Base-by-base conservation (phyloP, 1,140 invertebrate species). In the Drosophila dunni region DNA sequence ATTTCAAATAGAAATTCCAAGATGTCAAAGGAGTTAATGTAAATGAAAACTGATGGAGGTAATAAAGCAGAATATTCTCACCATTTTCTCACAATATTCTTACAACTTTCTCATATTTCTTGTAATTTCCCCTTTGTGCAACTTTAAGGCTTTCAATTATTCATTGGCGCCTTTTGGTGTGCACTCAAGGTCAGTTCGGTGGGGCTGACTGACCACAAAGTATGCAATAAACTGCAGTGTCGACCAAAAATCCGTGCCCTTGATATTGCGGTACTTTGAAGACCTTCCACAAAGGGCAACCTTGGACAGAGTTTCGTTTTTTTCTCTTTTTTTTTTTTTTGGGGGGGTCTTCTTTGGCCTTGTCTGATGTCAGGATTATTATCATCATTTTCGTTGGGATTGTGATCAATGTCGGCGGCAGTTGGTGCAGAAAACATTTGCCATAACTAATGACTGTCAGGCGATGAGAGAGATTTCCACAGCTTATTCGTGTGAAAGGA, bases 391-490 rank as follows among this genome's bases (percentile, higher is more conserved):
- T 84, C 66, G 46, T 81, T 50, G 54, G 44, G 63, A 84, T 74
- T 64, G 66, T 79, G 65, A 89, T 70, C 78, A 81, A 60, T 33
- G 38, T 75, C 57, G 61, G 58, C 71, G 34, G 51, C 74, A 75
- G 75, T 48, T 7, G 33, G 42, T n/a, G 53, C 57, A 53, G 24
- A 29, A 20, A 57, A 67, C 66, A 64, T 67, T 88, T 89, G 46
- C 75, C 73, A 80, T 83, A 75, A 75, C 83, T 89, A 89, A 88
- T 88, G 85, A 89, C 70, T 88, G 83, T 88, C 83, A 88, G 61
- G 63, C 83, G 60, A 54, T 76, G 70, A 81, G 38, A 67, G 75
- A 81, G 46, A 67, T 85, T 85, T 81, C 62, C 68, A 48, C 58
- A 68, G 38, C 72, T 76, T 67, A 57, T 66, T 60, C 57, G 33